Evolutionary conservation across 2,113 vertebrate species (phyloP), one percentile per base, ranked within the genome.

Genomic region (Cheirogaleus medius): DNA sequence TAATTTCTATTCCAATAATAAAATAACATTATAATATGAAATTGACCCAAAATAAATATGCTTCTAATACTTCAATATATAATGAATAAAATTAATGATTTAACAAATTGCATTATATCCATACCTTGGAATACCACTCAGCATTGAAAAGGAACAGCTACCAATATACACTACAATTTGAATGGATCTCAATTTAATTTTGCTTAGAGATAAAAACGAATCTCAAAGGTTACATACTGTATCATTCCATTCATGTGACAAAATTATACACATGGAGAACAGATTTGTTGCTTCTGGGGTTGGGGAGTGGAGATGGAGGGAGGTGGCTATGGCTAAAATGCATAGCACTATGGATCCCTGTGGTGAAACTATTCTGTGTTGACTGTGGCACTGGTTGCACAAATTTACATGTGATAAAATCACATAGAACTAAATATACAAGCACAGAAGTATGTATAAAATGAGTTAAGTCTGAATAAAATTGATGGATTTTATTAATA

Each of bases 331-430:
- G 7, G 6, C 25, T 58, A 49, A 81, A 52, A 32, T 66, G 10
- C 12, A 3, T 17, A 27, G 21, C 9, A 74, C 1, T 39, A 66
- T 1, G 13, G 1, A 69, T 37, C 3, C 0, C 13, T 37, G 23
- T 9, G 64, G n/a, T 8, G 13, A 13, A 64, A 83, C 25, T 54
- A 1, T 60, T 39, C 39, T 58, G 5, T 52, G 3, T 69, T 37
- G 32, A 49, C 29, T 37, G 4, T 21, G 17, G 34, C 27, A 9
- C 8, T 27, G 7, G 20, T n/a, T 14, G 44, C 13, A 44, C 1
- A 37, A 42, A 74, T 37, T 32, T 60, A 29, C 5, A 12, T 34
- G 20, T 60, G 39, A 47, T 34, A 58, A 90, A 87, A 39, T 58
- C 7, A 2, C 0, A 58, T 11, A 6, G 21, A 87, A 37, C 4